Evolutionary conservation across 1,140 invertebrate species (phyloP).

Genomic region (Drosophila tsacasi): DNA sequence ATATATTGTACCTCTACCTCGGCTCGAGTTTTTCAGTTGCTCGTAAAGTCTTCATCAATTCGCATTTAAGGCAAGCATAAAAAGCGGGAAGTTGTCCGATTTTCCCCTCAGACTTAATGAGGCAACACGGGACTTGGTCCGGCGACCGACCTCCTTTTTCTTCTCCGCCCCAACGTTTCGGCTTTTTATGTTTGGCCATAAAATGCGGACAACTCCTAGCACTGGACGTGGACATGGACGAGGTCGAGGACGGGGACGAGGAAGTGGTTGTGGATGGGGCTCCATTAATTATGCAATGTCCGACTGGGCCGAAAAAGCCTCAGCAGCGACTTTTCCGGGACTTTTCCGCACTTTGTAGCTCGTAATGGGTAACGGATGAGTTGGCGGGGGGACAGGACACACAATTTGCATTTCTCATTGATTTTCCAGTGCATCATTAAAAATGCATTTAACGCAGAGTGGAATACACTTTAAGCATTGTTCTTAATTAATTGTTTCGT

Average conservation of each 20-base stretch:
- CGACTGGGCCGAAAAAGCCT: constrained; percentile 42
- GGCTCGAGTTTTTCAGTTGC: constrained; percentile 17
- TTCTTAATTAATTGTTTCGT: constrained; percentile 73
- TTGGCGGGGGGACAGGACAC: not conserved
- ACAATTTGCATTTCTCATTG: constrained; percentile 57
- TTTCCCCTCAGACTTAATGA: constrained; percentile 48
- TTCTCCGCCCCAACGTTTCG: not conserved
- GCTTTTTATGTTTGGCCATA: constrained; percentile 54
- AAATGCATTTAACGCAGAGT: constrained; percentile 70
- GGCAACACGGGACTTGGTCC: constrained; percentile 42
- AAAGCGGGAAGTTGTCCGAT: constrained; percentile 13
- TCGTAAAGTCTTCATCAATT: constrained; percentile 52
- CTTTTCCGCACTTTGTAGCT: constrained; percentile 26
- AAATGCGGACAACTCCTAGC: constrained; percentile 51
- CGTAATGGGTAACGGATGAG: constrained; percentile 11
- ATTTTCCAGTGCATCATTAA: constrained; percentile 75
- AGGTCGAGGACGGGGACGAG: not conserved
- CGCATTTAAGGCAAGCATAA: constrained; percentile 45
- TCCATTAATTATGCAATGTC: constrained; percentile 59
- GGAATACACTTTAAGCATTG: constrained; percentile 50
- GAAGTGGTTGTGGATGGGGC: constrained; percentile 37
- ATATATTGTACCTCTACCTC: not conserved
- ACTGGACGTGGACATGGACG: constrained; percentile 8
- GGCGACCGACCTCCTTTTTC: constrained; percentile 1
- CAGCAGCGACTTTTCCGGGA: constrained; percentile 30